phyloP scores from a whole-genome alignment of 2,797 vertebrate genomes.

The Cuculus canorus region DNA sequence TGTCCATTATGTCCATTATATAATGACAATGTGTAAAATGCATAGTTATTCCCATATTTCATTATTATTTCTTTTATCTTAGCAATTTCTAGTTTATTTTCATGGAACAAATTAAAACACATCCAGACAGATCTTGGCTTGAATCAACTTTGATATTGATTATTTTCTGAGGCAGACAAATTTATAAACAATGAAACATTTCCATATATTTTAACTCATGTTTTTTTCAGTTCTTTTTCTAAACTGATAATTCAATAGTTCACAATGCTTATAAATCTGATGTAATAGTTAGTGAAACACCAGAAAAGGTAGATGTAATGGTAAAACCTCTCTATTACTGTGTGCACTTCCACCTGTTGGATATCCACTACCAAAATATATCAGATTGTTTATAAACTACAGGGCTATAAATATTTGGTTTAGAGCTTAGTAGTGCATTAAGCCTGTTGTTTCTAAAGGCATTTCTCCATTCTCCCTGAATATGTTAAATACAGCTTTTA shows the following conservation, averaged over 20 bases:
- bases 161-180: slow-evolving; percentile 17
- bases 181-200: not conserved
- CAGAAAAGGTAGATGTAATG: slow-evolving; percentile 20
- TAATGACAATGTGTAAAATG: not conserved
- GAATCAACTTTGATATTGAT: not conserved
- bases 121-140: not conserved
- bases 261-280: slow-evolving; percentile 10
- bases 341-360: not conserved
- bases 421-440: slow-evolving; percentile 47
- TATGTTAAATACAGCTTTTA: slow-evolving; percentile 40
- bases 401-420: slow-evolving; percentile 51
- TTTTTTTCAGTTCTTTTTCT: not conserved
- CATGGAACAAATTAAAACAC: not conserved
- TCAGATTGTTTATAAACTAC: slow-evolving; percentile 18
- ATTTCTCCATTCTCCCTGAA: slow-evolving; percentile 20
- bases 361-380: not conserved
- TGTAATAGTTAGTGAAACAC: slow-evolving; percentile 11
- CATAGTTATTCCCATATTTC: slow-evolving; percentile 25
- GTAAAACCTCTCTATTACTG: not conserved
- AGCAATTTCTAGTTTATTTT: not conserved
- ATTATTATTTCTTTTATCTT: not conserved
- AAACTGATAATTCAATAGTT: not conserved
- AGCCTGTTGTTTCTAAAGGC: slow-evolving; percentile 29
- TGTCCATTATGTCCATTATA: slow-evolving; percentile 58
- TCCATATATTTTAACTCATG: not conserved